phyloP scores from a whole-genome alignment of 2,888 invertebrate genomes.

The Seira ritae region DNA sequence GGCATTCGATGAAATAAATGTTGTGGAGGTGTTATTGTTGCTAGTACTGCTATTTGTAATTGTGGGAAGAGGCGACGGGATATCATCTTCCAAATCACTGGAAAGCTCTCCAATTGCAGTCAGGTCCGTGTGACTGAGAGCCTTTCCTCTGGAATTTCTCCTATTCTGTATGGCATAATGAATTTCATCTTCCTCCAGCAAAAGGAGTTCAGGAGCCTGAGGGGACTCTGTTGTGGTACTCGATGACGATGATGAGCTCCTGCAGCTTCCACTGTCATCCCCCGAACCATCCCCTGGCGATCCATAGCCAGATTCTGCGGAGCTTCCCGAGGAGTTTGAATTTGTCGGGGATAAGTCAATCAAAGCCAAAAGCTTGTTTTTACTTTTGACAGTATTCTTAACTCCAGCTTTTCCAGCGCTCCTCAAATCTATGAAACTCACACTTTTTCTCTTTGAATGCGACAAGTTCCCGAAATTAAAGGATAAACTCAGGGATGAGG shows the following conservation, averaged over 20 bases:
- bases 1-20: slow-evolving; percentile 2
- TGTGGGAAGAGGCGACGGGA: neutral
- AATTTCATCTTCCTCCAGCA: slow-evolving; percentile 27
- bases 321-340: slow-evolving; percentile 19
- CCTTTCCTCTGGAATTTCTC: slow-evolving; percentile 30
- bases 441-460: slow-evolving; percentile 67
- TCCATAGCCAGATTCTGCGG: slow-evolving; percentile 50
- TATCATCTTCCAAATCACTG: neutral
- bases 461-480: slow-evolving; percentile 42
- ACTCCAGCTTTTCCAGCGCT: slow-evolving; percentile 50
- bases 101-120: neutral
- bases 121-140: slow-evolving; percentile 43
- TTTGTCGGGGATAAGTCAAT: slow-evolving; percentile 41
- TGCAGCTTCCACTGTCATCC: slow-evolving; percentile 58
- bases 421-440: slow-evolving; percentile 70
- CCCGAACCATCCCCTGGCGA: slow-evolving; percentile 27
- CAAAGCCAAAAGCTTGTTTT: slow-evolving; percentile 38
- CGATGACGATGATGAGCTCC: slow-evolving; percentile 50
- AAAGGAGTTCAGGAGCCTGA: slow-evolving; percentile 22
- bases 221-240: neutral
- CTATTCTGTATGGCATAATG: neutral
- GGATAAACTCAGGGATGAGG: slow-evolving; percentile 29
- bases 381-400: slow-evolving; percentile 14
- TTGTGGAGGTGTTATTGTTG: slow-evolving; percentile 18
- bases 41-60: neutral